phyloP scores from a whole-genome alignment of 2,113 vertebrate species.

The Promerops cafer region DNA sequence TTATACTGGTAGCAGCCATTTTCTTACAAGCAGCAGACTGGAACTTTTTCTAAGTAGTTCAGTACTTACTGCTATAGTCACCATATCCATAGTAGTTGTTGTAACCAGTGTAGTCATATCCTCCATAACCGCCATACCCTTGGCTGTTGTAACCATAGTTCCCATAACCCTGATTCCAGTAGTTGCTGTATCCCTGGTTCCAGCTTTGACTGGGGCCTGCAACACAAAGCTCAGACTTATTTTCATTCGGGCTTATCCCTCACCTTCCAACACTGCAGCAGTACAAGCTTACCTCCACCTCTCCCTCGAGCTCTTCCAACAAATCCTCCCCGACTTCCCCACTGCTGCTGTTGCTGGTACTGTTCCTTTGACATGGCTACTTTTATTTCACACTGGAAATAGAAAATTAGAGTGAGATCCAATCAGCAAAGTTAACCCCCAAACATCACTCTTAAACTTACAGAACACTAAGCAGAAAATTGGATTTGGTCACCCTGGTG shows the following conservation, averaged over 20 bases:
- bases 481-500: neutral
- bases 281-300: slow-evolving; percentile 77
- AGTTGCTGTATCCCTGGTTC: slow-evolving; percentile 97
- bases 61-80: slow-evolving; percentile 95
- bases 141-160: slow-evolving; percentile 97
- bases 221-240: slow-evolving; percentile 48
- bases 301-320: slow-evolving; percentile 85
- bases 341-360: slow-evolving; percentile 97
- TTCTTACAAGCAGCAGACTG: slow-evolving; percentile 29
- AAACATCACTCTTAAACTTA: neutral
- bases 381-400: slow-evolving; percentile 94
- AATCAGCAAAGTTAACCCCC: neutral
- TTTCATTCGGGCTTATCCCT: neutral
- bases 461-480: neutral
- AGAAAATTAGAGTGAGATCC: neutral
- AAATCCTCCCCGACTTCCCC: slow-evolving; percentile 92
- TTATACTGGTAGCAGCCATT: neutral
- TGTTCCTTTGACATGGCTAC: slow-evolving; percentile 98
- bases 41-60: slow-evolving; percentile 31
- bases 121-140: slow-evolving; percentile 94
- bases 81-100: slow-evolving; percentile 99
- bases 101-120: slow-evolving; percentile 97
- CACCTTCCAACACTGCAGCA: neutral
- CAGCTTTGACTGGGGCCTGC: slow-evolving; percentile 92
- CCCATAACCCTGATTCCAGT: slow-evolving; percentile 97